Evolutionary conservation across 2,888 invertebrate species (phyloP), one percentile per base, ranked within the genome.

Genomic region (Chloromyia formosa): DNA sequence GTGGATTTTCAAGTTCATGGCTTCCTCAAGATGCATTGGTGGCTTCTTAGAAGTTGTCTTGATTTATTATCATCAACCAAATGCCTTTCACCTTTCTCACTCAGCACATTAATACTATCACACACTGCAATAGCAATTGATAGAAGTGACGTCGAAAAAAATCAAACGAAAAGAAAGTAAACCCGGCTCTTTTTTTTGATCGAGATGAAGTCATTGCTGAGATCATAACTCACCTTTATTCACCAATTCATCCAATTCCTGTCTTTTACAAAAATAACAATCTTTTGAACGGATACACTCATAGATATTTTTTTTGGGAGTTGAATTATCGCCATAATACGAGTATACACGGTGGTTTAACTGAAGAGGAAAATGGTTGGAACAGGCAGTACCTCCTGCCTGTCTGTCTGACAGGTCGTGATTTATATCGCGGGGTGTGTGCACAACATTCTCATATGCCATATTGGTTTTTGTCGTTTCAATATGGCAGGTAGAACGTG

Each of bases 181-280:
- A 7, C 2, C 27, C 27, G 27, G 7, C 27, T 35, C 27, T 35
- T 4, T 35, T 35, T 22, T 14, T 49, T 10, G 22, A 18, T 40
- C 35, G 7, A 40, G 71, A 71, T 71, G 58, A 71, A 71, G 71
- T 58, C 71, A 71, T 71, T 71, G 56, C 58, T 42, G 42, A 20
- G 18, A 12, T 35, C 71, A 71, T 71, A 71, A 71, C 20, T 71
- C 58, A 71, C 56, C 14, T 56, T 58, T 58, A 20, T 71, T 56
- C 7, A 4, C 27, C 27, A 35, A 35, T 35, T 35, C 27, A 35
- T 35, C 40, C 56, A 71, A 71, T 56, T 56, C 23, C 40, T n/a
- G 40, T 22, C 53, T 58, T 22, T 49, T 16, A 23, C 27, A 66
- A n/a, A 49, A 66, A 49, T 22, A 22, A 66, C 27, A 66, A 49